Conservation (phyloP, 2,888 invertebrate species). For the Octonoba sinensis region DNA sequence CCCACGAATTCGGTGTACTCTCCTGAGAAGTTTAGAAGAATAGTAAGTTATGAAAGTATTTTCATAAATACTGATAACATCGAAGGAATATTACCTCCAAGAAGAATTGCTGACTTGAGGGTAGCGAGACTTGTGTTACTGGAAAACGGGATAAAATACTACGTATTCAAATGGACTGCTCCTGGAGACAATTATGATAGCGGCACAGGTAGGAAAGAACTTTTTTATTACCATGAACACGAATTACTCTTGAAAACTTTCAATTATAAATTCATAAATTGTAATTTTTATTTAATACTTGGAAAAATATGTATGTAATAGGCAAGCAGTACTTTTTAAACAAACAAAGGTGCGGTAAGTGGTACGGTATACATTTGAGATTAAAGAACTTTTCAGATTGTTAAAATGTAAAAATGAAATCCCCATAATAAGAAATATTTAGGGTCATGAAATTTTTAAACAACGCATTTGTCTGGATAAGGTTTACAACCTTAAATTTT, state of each 20-base stretch:
- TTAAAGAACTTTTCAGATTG: too few species aligned
- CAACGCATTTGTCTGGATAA: too few species aligned
- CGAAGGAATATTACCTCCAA: conserved; percentile 26
- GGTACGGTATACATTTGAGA: too few species aligned
- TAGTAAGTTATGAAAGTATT: conserved; percentile 32
- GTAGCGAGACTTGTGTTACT: conserved; percentile 7
- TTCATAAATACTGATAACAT: conserved; percentile 10
- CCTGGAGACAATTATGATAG: conserved; percentile 54
- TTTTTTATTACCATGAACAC: background rate
- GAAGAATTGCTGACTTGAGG: conserved; percentile 43
- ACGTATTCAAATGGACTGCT: conserved; percentile 51
- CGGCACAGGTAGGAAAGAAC: conserved; percentile 30
- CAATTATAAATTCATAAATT: background rate
- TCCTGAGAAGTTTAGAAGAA: conserved; percentile 22
- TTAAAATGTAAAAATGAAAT: too few species aligned
- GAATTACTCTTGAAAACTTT: too few species aligned
- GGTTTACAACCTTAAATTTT: too few species aligned
- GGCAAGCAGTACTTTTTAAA: too few species aligned
- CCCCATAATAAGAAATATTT: too few species aligned
- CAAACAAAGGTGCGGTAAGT: too few species aligned
- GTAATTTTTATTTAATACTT: too few species aligned
- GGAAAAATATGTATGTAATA: too few species aligned
- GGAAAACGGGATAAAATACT: conserved; percentile 8
- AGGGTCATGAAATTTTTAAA: too few species aligned
- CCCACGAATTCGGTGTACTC: conserved; percentile 7